Evolutionary conservation across 2,797 vertebrate genomes (phyloP), one percentile per base, ranked within the genome.

Genomic region (Argentina silus): DNA sequence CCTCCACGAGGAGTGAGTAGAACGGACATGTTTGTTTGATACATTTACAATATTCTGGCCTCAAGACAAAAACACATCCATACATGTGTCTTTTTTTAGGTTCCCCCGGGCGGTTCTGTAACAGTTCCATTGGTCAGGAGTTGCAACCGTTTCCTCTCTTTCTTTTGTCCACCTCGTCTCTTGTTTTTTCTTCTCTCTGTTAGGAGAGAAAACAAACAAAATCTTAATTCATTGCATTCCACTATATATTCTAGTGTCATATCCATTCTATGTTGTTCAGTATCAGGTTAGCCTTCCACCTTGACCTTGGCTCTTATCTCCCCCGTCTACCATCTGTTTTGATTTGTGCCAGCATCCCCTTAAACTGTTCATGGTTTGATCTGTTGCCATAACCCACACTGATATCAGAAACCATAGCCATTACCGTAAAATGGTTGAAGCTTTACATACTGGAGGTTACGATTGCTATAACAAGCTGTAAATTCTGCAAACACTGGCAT

Each of bases 131-230:
- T 75, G 11, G 27, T 67, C 8, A 47, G 59, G 27, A 60, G 72
- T 47, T 64, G 69, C 50, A 66, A 23, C 42, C 44, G 67, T 48
- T 62, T 82, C 64, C 62, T 65, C 15, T 45, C 19, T 11, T 43
- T 69, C 60, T 67, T 79, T 51, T 69, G 19, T 10, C 56, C 72
- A 11, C 21, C 43, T 69, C 63, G 69, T 53, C 69, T 69, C n/a
- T 61, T 42, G 14, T 70, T 44, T 62, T 64, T 70, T 68, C 45
- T 66, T 66, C 19, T 21, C 43, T 73, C 78, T 80, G 75, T 50
- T 2, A 36, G 59, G 14, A 43, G 9, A 70, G 19, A 83, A 68
- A 12, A 45, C 10, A 11, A 43, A 12, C 43, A 43, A 45, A 45
- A 65, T 48, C 7, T 72, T 9, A 17, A 10, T n/a, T 6, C 43